Evolutionary conservation across 2,888 invertebrate genomes (phyloP).

Genomic region (Tupiocoris notatus): DNA sequence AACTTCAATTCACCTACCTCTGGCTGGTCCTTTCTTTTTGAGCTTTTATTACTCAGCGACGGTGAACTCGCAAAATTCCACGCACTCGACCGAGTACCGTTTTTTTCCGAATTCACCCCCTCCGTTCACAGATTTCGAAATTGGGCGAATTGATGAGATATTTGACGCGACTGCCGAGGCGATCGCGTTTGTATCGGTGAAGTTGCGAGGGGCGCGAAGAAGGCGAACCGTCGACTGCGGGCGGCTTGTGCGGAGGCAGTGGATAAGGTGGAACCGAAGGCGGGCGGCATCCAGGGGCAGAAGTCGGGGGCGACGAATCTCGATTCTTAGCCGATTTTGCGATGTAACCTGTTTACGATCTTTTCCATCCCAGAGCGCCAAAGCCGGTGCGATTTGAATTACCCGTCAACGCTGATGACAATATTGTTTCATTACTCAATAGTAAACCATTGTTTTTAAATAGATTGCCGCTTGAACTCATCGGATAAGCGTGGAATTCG

Average conservation of each 20-base stretch:
- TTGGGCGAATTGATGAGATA: too few relatives aligned
- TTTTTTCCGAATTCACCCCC: background rate
- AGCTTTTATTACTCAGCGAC: background rate
- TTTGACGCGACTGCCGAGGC: too few relatives aligned
- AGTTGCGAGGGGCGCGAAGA: constrained; percentile 20
- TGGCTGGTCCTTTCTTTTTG: background rate
- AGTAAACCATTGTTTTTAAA: too few relatives aligned
- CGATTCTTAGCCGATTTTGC: background rate
- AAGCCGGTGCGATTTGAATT: too few relatives aligned
- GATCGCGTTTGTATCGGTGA: background rate
- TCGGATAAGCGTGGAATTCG: too few relatives aligned
- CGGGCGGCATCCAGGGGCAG: background rate
- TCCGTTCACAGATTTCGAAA: too few relatives aligned
- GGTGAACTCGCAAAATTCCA: background rate
- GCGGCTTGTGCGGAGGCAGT: background rate
- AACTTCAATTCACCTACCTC: background rate
- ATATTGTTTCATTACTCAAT: too few relatives aligned
- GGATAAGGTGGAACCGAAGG: constrained; percentile 9
- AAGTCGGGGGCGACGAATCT: background rate
- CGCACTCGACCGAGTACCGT: background rate
- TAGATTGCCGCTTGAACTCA: too few relatives aligned
- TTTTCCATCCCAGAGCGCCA: background rate
- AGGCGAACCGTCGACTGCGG: constrained; percentile 31
- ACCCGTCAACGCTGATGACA: too few relatives aligned
- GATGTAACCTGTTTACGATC: constrained; percentile 9